A percentile compares a stretch with the other conserved stretches of the same genome.
These are phyloP conservation scores for Dendrophyllia cribrosa DNA, from an alignment of 64 coral and sea anemone genomes.

Conservation along the genomic window DNA sequence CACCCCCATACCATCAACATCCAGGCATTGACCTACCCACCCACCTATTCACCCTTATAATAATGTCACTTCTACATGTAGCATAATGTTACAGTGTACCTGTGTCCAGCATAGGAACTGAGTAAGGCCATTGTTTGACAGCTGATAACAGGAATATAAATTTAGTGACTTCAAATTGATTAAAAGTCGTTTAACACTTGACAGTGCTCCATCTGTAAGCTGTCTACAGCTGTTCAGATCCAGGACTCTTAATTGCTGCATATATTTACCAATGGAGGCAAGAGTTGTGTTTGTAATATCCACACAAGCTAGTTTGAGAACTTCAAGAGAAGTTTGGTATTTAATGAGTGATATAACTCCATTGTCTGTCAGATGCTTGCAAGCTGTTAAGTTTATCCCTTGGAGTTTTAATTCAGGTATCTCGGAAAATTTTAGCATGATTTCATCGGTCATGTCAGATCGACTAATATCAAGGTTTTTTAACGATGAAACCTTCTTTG, in stretches of 20 bases:
- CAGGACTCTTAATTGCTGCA: slow-evolving; percentile 54
- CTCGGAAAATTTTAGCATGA: slow-evolving; percentile 81
- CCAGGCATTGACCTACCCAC: too few species aligned
- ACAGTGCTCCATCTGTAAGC: slow-evolving; percentile 64
- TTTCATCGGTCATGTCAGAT: slow-evolving; percentile 87
- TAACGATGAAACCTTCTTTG: slow-evolving; percentile 43
- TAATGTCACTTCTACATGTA: neutral
- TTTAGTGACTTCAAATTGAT: slow-evolving; percentile 72
- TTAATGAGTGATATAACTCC: slow-evolving; percentile 82
- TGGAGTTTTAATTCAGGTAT: slow-evolving; percentile 56
- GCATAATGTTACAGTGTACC: slow-evolving; percentile 45
- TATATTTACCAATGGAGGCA: slow-evolving; percentile 73
- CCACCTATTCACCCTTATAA: neutral
- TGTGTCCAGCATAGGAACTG: slow-evolving; percentile 66
- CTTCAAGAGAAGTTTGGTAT: slow-evolving; percentile 71
- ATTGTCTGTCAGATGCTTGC: slow-evolving; percentile 89
- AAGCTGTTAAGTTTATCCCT: slow-evolving; percentile 77
- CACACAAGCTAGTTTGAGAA: slow-evolving; percentile 80
- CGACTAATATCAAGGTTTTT: slow-evolving; percentile 82
- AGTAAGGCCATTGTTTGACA: slow-evolving; percentile 63
- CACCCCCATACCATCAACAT: too few species aligned
- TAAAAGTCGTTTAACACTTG: slow-evolving; percentile 48
- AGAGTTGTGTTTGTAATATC: slow-evolving; percentile 89
- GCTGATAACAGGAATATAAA: slow-evolving; percentile 93
- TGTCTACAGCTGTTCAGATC: slow-evolving; percentile 95